These are phyloP conservation scores for Chaetodon trifascialis DNA, from an alignment of 2,113 vertebrate genomes.

Conservation along the genomic window DNA sequence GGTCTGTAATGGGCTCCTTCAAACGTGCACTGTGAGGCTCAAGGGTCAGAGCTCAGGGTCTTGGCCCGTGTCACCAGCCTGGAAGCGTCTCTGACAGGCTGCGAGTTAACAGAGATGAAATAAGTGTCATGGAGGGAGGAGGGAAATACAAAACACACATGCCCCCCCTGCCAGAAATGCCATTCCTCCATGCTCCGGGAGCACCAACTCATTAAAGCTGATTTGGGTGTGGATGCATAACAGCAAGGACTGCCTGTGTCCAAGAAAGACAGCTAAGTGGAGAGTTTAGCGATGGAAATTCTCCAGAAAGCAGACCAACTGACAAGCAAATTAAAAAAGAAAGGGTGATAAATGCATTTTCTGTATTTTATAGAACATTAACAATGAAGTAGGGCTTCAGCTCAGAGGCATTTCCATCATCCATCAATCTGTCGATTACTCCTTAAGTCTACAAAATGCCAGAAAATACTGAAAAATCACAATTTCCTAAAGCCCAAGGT, in stretches of 20 bases:
- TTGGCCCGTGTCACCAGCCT: not conserved
- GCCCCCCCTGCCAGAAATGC: slow-evolving; percentile 41
- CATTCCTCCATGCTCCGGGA: slow-evolving; percentile 49
- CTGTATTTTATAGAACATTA: not conserved
- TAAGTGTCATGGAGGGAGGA: not conserved
- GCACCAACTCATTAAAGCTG: slow-evolving; percentile 49
- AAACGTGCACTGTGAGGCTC: slow-evolving; percentile 2
- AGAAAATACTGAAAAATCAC: not conserved
- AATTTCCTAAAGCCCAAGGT: not conserved
- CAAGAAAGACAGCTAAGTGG: slow-evolving; percentile 11
- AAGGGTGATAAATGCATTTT: not conserved
- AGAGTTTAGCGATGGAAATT: not conserved
- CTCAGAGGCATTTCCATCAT: not conserved
- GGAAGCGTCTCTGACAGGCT: slow-evolving; percentile 28
- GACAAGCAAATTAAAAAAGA: not conserved
- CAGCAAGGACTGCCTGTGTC: slow-evolving; percentile 1
- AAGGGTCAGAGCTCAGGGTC: slow-evolving; percentile 10
- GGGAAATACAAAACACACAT: slow-evolving; percentile 28
- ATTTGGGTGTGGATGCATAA: slow-evolving; percentile 66
- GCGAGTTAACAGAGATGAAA: slow-evolving; percentile 31
- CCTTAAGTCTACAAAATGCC: not conserved
- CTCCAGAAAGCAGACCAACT: not conserved
- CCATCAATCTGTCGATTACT: not conserved
- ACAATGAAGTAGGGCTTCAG: not conserved
- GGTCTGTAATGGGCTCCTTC: not conserved